Base-by-base conservation (phyloP, 2,888 invertebrate genomes). In the Spialia ferax region DNA sequence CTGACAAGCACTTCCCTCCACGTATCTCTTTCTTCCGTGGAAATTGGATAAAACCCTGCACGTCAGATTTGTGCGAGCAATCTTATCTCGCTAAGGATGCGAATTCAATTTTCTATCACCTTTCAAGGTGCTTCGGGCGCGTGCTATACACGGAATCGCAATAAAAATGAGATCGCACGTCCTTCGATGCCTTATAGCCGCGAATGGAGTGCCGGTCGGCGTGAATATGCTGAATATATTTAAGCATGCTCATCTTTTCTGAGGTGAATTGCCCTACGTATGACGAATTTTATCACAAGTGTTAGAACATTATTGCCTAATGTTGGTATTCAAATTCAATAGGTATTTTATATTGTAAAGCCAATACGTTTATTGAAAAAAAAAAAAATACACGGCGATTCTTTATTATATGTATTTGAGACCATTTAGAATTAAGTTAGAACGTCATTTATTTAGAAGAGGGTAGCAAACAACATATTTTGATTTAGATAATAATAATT, bases 21-120 rank as follows among this genome's bases (percentile, higher is more conserved):
- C n/a, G n/a, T n/a, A n/a, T n/a, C n/a, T n/a, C n/a, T n/a, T n/a
- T n/a, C n/a, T n/a, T n/a, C n/a, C n/a, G n/a, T n/a, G 64, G 68
- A 74, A 73, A 75, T 74, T 73, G 73, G 74, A 76, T 76, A 76
- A 73, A 54, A 71, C 65, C 68, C 67, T 73, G 71, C 69, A 70
- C 69, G 71, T 70, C 71, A 70, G 74, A 68, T 73, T 71, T 73
- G 73, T 72, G 73, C 71, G 72, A 72, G 73, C 74, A 75, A 73
- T 71, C 74, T 73, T 71, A 73, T 70, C 74, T 73, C 72, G 71
- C 73, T 64, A 68, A 72, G 72, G 71, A 73, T 75, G 71, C 72
- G 73, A 77, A 77, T 77, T 75, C 76, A 77, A 77, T 77, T 77
- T 77, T 77, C 75, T 72, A 75, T 74, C 72, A 71, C 75, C 75